Percentiles rank a stretch among this genome's conserved stretches.
Evolutionary conservation across 2,797 vertebrate genomes (phyloP).

Genomic region (Artibeus jamaicensis): DNA sequence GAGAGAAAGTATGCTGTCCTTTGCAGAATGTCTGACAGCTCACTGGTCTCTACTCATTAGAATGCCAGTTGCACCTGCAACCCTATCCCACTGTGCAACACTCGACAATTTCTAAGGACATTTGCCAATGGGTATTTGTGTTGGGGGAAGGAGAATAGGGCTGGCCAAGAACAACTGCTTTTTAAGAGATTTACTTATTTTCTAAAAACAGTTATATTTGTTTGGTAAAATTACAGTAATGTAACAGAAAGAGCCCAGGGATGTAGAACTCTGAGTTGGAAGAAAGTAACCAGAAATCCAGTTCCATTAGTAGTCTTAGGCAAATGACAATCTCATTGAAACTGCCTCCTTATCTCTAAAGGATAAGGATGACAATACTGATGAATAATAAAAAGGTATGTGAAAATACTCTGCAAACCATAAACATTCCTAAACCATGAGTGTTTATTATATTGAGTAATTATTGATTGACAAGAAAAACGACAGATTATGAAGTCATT

Average conservation of each 20-base stretch:
- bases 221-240: not conserved
- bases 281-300: not conserved
- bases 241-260: not conserved
- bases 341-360: not conserved
- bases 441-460: not conserved
- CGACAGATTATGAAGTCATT: not conserved
- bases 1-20: too few species aligned
- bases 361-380: not conserved
- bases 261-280: not conserved
- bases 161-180: not conserved
- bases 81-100: not conserved
- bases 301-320: not conserved
- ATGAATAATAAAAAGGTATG: not conserved
- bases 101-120: not conserved
- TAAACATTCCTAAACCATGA: not conserved
- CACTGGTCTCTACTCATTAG: not conserved
- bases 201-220: conserved; percentile 3
- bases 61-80: not conserved
- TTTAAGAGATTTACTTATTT: conserved; percentile 14
- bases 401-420: conserved; percentile 18
- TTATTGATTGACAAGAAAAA: not conserved
- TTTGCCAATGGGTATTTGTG: not conserved
- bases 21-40: not conserved
- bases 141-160: not conserved
- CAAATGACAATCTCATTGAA: not conserved